phyloP scores from a whole-genome alignment of 2,797 vertebrate genomes.

The Phoebastria nigripes region DNA sequence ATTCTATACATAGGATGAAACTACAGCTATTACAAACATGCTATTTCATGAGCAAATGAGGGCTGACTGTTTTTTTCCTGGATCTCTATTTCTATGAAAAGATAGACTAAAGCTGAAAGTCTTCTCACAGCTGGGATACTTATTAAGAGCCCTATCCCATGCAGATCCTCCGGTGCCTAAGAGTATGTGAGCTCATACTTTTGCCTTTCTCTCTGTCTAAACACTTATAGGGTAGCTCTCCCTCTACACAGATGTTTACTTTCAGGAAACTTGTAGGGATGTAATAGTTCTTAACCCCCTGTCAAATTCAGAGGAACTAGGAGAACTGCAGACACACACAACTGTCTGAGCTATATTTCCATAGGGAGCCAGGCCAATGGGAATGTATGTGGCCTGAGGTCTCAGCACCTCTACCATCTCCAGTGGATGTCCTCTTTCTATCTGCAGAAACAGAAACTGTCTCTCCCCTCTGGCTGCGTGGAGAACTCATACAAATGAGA shows the following conservation, averaged over 20 bases:
- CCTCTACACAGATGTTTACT: not conserved
- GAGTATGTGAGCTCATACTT: not conserved
- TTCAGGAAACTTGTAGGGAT: not conserved
- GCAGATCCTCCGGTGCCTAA: not conserved
- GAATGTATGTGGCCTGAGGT: not conserved
- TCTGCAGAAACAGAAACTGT: not conserved
- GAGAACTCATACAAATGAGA: not conserved
- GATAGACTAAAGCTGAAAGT: not conserved
- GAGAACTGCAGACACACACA: rapidly evolving
- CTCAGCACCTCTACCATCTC: not conserved
- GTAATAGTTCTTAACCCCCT: not conserved
- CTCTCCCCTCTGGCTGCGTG: not conserved
- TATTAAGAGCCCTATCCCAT: not conserved
- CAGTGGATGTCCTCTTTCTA: not conserved
- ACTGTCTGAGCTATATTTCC: not conserved
- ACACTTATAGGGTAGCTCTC: not conserved
- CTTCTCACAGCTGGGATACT: not conserved
- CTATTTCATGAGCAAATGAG: not conserved
- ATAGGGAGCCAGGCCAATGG: not conserved
- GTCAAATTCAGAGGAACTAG: not conserved
- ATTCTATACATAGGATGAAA: not conserved
- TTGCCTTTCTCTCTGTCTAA: not conserved
- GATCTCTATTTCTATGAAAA: not conserved
- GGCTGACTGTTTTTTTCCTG: not conserved
- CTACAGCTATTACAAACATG: not conserved